Percentiles rank a stretch among this genome's conserved stretches.
Evolutionary conservation across 2,888 invertebrate species (phyloP).

Genomic region (Myopa testacea): DNA sequence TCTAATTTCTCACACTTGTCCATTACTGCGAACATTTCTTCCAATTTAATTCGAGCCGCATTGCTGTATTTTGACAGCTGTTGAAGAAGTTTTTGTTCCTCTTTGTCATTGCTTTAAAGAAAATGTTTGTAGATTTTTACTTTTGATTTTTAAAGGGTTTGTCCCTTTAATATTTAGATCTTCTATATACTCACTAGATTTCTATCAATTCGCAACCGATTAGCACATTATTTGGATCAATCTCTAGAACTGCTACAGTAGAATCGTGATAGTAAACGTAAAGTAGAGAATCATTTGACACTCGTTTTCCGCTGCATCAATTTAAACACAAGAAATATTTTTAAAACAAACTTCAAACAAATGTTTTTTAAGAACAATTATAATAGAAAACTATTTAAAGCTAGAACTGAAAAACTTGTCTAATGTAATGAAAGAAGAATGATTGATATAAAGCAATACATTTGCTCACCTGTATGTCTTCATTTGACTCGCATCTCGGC

Average conservation of each 20-base stretch:
- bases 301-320: conserved; percentile 73
- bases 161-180: neutral
- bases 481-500: conserved; percentile 65
- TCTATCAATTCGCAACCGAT: conserved; percentile 86
- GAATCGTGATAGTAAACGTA: conserved; percentile 85
- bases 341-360: no score
- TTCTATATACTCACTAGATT: conserved; percentile 79
- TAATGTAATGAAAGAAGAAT: no score
- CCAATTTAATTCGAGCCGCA: conserved; percentile 76
- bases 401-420: no score
- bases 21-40: conserved; percentile 84
- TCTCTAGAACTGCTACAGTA: conserved; percentile 85
- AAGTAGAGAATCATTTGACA: conserved; percentile 78
- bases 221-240: conserved; percentile 78
- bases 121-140: neutral
- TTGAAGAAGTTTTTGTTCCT: conserved; percentile 75
- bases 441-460: neutral
- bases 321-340: conserved; percentile 9
- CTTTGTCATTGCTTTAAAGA: conserved; percentile 76
- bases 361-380: no score
- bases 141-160: neutral
- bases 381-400: no score
- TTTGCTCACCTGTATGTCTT: conserved; percentile 66
- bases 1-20: conserved; percentile 81
- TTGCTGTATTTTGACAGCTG: conserved; percentile 74